Conservation (phyloP, 1,140 invertebrate species). For the Anastrepha obliqua region DNA sequence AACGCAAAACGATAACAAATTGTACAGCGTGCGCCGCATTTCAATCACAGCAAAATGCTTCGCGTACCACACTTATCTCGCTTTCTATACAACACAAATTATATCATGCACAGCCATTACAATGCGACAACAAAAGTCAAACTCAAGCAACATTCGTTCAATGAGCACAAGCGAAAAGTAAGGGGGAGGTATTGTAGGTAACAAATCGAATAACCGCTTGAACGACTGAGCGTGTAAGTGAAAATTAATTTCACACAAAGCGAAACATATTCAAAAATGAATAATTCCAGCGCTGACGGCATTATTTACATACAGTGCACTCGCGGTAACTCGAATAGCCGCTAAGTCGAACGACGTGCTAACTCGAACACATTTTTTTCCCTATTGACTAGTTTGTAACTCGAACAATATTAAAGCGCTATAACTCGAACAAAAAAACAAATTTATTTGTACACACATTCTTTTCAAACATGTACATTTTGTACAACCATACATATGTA, state of each 20-base stretch:
- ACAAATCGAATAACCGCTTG: background rate
- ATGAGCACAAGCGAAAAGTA: background rate
- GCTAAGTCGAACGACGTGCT: too few relatives aligned
- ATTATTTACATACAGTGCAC: background rate
- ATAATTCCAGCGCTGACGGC: background rate
- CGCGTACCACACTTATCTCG: conserved; percentile 17
- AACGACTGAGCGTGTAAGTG: background rate
- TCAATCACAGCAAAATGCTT: conserved; percentile 37
- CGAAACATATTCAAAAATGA: background rate
- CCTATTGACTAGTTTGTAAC: too few relatives aligned
- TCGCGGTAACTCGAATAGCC: too few relatives aligned
- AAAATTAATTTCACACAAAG: background rate
- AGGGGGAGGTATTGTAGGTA: too few relatives aligned
- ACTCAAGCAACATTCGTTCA: background rate
- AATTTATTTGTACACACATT: too few relatives aligned
- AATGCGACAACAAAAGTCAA: conserved; percentile 18
- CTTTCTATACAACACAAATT: conserved; percentile 36
- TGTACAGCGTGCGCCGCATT: conserved; percentile 17
- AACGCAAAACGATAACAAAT: conserved; percentile 42
- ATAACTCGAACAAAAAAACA: too few relatives aligned
- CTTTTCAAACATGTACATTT: too few relatives aligned
- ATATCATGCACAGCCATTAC: conserved; percentile 6
- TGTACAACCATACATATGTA: too few relatives aligned
- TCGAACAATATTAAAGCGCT: too few relatives aligned
- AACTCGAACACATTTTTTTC: too few relatives aligned